Evolutionary conservation across 2,888 invertebrate genomes (phyloP).

Genomic region (Perizoma flavofasciatum): DNA sequence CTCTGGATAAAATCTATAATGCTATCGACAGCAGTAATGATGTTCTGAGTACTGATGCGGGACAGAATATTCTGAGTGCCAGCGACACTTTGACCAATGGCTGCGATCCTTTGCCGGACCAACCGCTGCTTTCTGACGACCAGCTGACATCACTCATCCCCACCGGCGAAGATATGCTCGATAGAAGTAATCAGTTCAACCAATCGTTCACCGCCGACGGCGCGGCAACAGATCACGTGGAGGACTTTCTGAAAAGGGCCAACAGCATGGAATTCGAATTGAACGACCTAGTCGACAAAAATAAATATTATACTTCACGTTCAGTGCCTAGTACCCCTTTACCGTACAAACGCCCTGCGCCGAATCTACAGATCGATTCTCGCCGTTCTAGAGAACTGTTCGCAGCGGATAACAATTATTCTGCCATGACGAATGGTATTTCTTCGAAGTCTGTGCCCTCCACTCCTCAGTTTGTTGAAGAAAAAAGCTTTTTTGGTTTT

Average conservation of each 20-base stretch:
- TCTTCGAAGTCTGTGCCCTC: conserved; percentile 91
- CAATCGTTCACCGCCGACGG: conserved; percentile 61
- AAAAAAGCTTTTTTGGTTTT: conserved; percentile 83
- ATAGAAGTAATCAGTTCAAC: conserved; percentile 62
- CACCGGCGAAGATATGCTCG: conserved; percentile 62
- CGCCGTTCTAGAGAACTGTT: conserved; percentile 69
- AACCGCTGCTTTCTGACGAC: conserved; percentile 67
- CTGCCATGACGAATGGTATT: conserved; percentile 74
- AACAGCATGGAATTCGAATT: conserved; percentile 77
- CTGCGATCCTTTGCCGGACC: conserved; percentile 68
- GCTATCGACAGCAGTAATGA: conserved; percentile 83
- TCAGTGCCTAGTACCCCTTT: conserved; percentile 88
- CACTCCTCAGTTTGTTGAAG: conserved; percentile 83
- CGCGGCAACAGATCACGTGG: conserved; percentile 63
- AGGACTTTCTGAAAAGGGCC: conserved; percentile 73
- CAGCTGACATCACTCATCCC: conserved; percentile 73
- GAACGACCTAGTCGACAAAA: conserved; percentile 69
- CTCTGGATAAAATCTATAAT: conserved; percentile 86
- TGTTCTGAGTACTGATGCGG: conserved; percentile 63
- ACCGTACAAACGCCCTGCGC: conserved; percentile 75
- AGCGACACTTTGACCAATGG: conserved; percentile 66
- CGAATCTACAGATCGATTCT: conserved; percentile 69
- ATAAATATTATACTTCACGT: conserved; percentile 83
- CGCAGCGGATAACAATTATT: conserved; percentile 58
- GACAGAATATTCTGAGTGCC: conserved; percentile 61